Percentiles rank a stretch among this genome's conserved stretches.
Conservation (phyloP, 2,113 vertebrate genomes). For the Mobula birostris region DNA sequence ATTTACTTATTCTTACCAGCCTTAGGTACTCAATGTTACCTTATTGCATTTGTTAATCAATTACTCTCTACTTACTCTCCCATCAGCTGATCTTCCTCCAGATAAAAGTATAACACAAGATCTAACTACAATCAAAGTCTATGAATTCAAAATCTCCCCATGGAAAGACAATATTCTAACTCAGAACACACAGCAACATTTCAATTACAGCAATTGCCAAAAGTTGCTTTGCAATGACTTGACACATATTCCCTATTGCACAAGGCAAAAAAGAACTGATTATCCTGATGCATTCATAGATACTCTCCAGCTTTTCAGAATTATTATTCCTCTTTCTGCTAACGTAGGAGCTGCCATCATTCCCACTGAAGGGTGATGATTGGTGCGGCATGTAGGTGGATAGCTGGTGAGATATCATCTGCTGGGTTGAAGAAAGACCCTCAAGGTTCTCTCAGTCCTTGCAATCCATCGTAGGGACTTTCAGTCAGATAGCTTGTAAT, state of each 20-base stretch:
- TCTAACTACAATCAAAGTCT: too few species aligned
- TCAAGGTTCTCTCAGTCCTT: too few species aligned
- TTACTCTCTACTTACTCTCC: not conserved
- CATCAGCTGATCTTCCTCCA: too few species aligned
- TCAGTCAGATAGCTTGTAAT: too few species aligned
- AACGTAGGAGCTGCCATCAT: not conserved
- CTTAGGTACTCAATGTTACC: not conserved
- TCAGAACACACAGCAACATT: not conserved
- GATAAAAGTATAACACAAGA: not conserved
- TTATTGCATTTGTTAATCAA: not conserved
- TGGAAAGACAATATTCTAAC: not conserved
- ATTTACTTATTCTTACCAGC: not conserved
- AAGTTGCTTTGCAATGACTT: not conserved
- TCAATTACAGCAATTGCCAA: not conserved
- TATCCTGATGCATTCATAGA: not conserved
- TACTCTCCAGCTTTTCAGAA: not conserved
- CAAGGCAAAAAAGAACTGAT: not conserved
- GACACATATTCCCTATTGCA: not conserved
- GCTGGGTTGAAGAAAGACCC: too few species aligned
- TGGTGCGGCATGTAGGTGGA: too few species aligned
- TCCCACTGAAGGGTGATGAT: too few species aligned
- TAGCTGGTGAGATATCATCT: too few species aligned
- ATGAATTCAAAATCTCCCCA: not conserved
- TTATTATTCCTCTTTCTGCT: not conserved
- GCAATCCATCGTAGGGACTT: too few species aligned